Evolutionary conservation across 2,888 invertebrate genomes (phyloP), one percentile per base, ranked within the genome.

Genomic region (Cheilosia pagana): DNA sequence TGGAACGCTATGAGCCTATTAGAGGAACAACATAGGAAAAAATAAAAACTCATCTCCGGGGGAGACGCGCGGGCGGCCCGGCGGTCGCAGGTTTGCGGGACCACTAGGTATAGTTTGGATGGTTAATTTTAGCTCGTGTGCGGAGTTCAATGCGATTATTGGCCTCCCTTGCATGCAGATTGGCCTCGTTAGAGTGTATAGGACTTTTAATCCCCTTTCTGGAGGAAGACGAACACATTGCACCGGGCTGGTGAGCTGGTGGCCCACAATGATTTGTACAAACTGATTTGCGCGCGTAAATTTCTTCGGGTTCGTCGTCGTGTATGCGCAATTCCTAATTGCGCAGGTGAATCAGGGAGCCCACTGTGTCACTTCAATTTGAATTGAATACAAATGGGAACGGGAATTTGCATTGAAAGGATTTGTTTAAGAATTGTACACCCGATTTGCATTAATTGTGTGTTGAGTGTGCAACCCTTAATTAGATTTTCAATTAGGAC

Each of bases 401-500:
- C 68, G 39, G 41, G 50, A 71, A 85, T 85, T 85, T 85, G 85
- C 85, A 85, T 85, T 76, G 60, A 85, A 85, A 85, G 85, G 75
- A 85, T 76, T 74, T 68, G 60, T 43, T 72, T 25, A 21, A 67
- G 48, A 55, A 59, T 28, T 41, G 39, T 62, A 75, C 62, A 57
- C 16, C 35, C 57, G 39, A 85, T 85, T 81, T 81, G 71, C 75
- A 81, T 85, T 81, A 71, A 81, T 74, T 85, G 75, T 62, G 75
- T 45, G 43, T 23, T 35, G 65, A 43, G 53, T 70, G 75, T 55
- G 39, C 65, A 48, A 76, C 68, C 79, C 81, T 76, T 85, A 85
- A 85, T 85, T 85, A 85, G 85, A 85, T 85, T 85, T 85, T 81
- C 81, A 75, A 85, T 85, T 85, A 81, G 85, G 79, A 83, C 70